Conservation (phyloP, 2,888 invertebrate species). For the Lasioglossum calceatum region DNA sequence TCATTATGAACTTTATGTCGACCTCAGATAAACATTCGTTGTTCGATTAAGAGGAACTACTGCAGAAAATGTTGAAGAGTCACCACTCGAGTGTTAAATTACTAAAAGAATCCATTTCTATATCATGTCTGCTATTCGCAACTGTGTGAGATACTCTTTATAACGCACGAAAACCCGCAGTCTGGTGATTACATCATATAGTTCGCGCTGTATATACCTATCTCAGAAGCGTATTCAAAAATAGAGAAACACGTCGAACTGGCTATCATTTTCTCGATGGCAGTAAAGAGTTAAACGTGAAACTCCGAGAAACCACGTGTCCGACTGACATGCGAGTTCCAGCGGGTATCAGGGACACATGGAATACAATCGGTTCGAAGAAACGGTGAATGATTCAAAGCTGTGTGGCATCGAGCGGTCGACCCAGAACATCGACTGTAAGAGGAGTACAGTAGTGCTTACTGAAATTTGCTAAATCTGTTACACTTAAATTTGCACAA, state of each 20-base stretch:
- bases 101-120: too few species aligned
- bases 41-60: background rate
- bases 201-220: background rate
- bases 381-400: constrained; percentile 5
- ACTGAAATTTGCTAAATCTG: background rate
- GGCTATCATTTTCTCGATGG: background rate
- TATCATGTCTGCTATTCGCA: too few species aligned
- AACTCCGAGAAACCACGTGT: background rate
- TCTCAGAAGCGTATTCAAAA: background rate
- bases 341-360: background rate
- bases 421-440: background rate
- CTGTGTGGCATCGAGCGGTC: background rate
- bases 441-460: background rate
- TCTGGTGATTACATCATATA: background rate
- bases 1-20: background rate
- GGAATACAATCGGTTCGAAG: background rate
- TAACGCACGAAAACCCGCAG: background rate
- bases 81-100: too few species aligned
- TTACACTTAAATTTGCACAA: background rate
- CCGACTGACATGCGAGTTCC: background rate
- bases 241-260: background rate
- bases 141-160: background rate
- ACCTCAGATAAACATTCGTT: background rate
- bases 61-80: background rate
- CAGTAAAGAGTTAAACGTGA: background rate